phyloP scores from a whole-genome alignment of 2,888 invertebrate genomes.

The Hirudinaria manillensis region DNA sequence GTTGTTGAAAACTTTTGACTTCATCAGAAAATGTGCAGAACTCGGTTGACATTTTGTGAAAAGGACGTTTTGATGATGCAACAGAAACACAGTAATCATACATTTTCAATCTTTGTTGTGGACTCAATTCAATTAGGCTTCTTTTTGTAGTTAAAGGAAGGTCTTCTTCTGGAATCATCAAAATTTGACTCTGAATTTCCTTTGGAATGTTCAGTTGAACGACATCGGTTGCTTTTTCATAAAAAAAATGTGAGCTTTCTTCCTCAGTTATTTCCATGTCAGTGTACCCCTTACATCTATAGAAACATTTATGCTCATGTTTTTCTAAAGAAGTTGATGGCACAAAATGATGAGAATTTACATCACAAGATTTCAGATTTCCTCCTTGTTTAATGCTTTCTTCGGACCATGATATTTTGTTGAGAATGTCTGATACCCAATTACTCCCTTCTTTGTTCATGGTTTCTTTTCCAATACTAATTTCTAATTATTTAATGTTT shows the following conservation, averaged over 20 bases:
- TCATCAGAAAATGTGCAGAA: slow-evolving; percentile 4
- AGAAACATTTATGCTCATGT: slow-evolving; percentile 9
- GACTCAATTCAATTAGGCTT: background rate
- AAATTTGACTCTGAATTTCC: background rate
- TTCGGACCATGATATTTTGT: slow-evolving; percentile 13
- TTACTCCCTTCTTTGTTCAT: background rate
- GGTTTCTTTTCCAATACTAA: background rate
- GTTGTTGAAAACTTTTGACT: slow-evolving; percentile 10
- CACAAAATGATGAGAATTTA: background rate
- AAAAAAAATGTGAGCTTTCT: slow-evolving; percentile 17
- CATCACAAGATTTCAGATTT: background rate
- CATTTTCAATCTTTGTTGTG: slow-evolving; percentile 21
- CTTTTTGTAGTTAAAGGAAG: background rate
- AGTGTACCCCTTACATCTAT: background rate
- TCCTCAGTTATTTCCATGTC: background rate
- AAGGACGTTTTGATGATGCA: background rate
- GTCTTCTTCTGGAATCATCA: background rate
- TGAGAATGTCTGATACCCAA: slow-evolving; percentile 6
- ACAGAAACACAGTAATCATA: slow-evolving; percentile 19
- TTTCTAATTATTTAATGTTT: too few species aligned
- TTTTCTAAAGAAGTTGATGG: slow-evolving; percentile 5
- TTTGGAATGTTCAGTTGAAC: slow-evolving; percentile 14
- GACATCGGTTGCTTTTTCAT: slow-evolving; percentile 22
- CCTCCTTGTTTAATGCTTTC: background rate
- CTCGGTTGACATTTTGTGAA: background rate